These are phyloP conservation scores for Premnoplex brunnescens DNA, from an alignment of 2,797 vertebrate species.

Conservation along the genomic window DNA sequence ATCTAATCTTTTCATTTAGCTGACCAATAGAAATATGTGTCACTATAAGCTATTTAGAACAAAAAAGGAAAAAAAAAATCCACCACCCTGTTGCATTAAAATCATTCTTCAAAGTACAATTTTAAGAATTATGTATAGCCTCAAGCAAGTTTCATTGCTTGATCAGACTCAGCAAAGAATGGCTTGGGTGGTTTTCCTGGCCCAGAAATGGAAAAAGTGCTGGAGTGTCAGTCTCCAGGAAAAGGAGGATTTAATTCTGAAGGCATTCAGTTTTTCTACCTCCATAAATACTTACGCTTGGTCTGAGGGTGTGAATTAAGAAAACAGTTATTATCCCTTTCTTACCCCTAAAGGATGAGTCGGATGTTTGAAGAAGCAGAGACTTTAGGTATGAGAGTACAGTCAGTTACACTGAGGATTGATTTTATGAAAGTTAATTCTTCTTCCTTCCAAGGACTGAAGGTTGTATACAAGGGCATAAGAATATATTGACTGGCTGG, in stretches of 20 bases:
- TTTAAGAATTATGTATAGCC: background rate
- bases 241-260: constrained; percentile 25
- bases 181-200: background rate
- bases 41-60: background rate
- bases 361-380: constrained; percentile 34
- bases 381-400: constrained; percentile 37
- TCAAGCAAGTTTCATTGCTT: background rate
- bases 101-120: background rate
- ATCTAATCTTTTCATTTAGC: background rate
- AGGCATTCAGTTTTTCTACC: constrained; percentile 15
- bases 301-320: constrained; percentile 46
- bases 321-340: constrained; percentile 2
- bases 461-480: constrained; percentile 67
- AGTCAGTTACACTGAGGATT: constrained; percentile 28
- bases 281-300: constrained; percentile 25
- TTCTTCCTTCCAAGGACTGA: constrained; percentile 69
- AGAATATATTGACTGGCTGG: constrained; percentile 61
- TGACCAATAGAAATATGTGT: constrained; percentile 2
- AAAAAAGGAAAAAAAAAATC: background rate
- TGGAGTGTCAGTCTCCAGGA: background rate
- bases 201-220: background rate
- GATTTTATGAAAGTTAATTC: constrained; percentile 66
- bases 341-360: background rate
- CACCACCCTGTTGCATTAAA: background rate
- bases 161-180: background rate